These are phyloP conservation scores for Scatophagus argus DNA, from an alignment of 2,113 vertebrate genomes.

Conservation along the genomic window DNA sequence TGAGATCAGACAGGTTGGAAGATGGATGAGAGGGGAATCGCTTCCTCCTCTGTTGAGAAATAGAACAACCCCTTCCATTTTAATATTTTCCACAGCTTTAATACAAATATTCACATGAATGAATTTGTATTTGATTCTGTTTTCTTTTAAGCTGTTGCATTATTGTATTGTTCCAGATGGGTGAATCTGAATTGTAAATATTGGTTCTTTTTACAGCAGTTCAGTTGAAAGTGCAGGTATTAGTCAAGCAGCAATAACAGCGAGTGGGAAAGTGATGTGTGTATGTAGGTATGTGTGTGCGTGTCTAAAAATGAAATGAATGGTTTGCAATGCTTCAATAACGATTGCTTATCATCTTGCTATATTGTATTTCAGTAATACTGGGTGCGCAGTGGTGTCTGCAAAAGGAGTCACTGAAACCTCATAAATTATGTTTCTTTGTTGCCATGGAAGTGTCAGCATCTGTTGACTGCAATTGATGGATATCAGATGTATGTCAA, in stretches of 20 bases:
- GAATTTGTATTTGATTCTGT: conserved; percentile 19
- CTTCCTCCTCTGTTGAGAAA: conserved; percentile 30
- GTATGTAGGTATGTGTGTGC: conserved; percentile 14
- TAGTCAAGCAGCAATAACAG: conserved; percentile 51
- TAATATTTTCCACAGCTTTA: conserved; percentile 29
- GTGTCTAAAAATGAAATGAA: conserved; percentile 47
- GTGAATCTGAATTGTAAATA: conserved; percentile 61
- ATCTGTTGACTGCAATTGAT: conserved; percentile 56
- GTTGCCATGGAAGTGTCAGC: conserved; percentile 67
- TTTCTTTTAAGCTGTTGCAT: conserved; percentile 49
- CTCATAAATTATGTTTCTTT: conserved; percentile 63
- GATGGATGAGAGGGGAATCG: conserved; percentile 41
- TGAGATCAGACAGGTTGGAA: conserved; percentile 56
- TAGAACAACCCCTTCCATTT: conserved; percentile 38
- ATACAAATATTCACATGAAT: conserved; percentile 24
- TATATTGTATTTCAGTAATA: conserved; percentile 56
- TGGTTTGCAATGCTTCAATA: conserved; percentile 40
- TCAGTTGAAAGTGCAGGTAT: conserved; percentile 43
- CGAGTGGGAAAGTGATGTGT: conserved; percentile 10
- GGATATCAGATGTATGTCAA: conserved; percentile 65
- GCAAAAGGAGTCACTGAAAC: conserved; percentile 44
- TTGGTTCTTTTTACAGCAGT: conserved; percentile 47
- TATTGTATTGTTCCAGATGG: conserved; percentile 45
- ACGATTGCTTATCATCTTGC: conserved; percentile 51
- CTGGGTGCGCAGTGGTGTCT: conserved; percentile 32